Percentiles rank a stretch among this genome's conserved stretches.
Evolutionary conservation across 2,113 vertebrate genomes (phyloP).

Genomic region (Gobio gobio): DNA sequence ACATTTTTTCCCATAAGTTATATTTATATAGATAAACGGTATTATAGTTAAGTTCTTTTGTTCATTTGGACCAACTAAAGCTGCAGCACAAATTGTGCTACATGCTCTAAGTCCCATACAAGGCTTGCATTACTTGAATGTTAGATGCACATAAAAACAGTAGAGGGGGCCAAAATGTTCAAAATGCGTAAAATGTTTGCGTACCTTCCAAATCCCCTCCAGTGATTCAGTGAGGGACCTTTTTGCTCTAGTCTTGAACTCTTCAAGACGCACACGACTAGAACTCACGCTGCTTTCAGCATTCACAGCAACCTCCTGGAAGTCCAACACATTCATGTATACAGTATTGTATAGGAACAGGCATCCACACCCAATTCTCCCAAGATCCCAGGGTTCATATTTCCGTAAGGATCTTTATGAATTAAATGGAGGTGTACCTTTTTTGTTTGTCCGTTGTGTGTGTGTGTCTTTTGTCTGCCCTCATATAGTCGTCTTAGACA

Average conservation of each 20-base stretch:
- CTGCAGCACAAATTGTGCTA: background rate
- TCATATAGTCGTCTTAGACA: constrained; percentile 87
- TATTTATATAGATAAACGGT: constrained; percentile 6
- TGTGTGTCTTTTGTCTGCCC: constrained; percentile 87
- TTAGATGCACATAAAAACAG: background rate
- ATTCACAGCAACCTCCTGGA: constrained; percentile 73
- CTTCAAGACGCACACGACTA: constrained; percentile 85
- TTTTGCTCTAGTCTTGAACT: constrained; percentile 90
- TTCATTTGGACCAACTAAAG: background rate
- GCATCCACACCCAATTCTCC: background rate
- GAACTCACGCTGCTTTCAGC: constrained; percentile 77
- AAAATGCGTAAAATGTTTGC: background rate
- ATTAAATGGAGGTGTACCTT: constrained; percentile 71
- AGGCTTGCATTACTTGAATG: background rate
- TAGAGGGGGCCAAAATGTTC: background rate
- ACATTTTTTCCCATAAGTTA: background rate
- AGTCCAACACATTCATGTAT: constrained; percentile 41
- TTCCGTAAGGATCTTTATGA: background rate
- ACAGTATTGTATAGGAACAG: background rate
- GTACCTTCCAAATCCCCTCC: constrained; percentile 87
- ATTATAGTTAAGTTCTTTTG: background rate
- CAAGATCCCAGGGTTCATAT: background rate
- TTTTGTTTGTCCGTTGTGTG: constrained; percentile 77
- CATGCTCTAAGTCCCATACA: background rate
- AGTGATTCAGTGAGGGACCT: constrained; percentile 91